These are phyloP conservation scores for Chlorocebus sabaeus DNA, from an alignment of 2,113 vertebrate species.

Conservation along the genomic window DNA sequence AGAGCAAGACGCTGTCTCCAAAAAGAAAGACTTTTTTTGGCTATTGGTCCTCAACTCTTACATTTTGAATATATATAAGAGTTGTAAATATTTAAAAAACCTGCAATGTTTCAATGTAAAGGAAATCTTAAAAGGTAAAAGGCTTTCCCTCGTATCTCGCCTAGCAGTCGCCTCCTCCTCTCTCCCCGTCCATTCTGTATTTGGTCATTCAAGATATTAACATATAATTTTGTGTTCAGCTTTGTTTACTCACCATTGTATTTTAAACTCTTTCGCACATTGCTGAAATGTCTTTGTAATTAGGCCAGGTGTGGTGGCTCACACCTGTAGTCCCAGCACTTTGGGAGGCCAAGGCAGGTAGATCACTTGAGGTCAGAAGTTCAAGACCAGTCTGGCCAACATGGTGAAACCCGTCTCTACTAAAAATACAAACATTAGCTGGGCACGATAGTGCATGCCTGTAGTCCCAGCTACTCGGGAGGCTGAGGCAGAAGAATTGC, in stretches of 20 bases:
- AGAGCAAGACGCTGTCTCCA: too few relatives aligned
- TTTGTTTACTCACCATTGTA: neutral
- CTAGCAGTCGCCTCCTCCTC: neutral
- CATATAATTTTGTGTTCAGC: neutral
- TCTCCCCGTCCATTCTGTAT: neutral
- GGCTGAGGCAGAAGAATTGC: too few relatives aligned
- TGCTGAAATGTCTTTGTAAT: neutral
- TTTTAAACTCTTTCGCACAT: neutral
- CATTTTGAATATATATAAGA: neutral
- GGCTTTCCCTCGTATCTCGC: fast-evolving
- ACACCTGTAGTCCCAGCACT: too few relatives aligned
- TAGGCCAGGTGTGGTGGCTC: too few relatives aligned
- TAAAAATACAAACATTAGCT: too few relatives aligned
- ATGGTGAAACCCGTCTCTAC: too few relatives aligned
- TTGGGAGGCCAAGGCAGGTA: too few relatives aligned
- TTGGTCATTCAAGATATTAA: neutral
- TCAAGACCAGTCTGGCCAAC: too few relatives aligned
- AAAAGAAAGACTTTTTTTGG: neutral
- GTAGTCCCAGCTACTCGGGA: too few relatives aligned
- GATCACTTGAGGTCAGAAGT: too few relatives aligned
- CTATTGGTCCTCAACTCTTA: neutral
- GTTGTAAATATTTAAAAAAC: neutral
- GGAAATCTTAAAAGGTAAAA: neutral
- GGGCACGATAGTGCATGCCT: too few relatives aligned
- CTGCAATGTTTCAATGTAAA: neutral